Base-by-base conservation (phyloP, 2,797 vertebrate genomes). In the Aldrovandia affinis region DNA sequence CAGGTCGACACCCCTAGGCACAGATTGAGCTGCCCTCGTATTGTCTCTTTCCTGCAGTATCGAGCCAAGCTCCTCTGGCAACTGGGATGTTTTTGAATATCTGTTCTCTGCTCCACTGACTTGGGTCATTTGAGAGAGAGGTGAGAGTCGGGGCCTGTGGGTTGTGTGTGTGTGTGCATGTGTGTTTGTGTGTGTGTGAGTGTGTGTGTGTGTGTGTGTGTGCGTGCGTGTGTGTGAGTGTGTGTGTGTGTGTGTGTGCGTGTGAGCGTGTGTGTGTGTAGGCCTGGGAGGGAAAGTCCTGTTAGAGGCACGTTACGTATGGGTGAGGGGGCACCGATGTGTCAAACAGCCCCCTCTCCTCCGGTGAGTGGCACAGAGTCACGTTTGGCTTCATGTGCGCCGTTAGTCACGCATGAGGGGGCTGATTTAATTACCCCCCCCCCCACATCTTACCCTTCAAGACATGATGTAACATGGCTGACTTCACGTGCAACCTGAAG, bases 391-490 rank as follows among this genome's bases (percentile, higher is more conserved):
- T 85, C 92, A 90, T 90, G 92, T 91, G 92, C 88, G 81, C 2
- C 88, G 88, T 88, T 89, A 90, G 86, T 18, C 86, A 82, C 28
- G 91, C 92, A 91, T 90, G 88, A 90, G 86, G 86, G 36, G 89
- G 83, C 92, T 91, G 87, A 92, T 93, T 92, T 93, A 92, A 94
- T 95, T 93, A 92, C 63, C 22, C 25, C 25, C 63, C 63, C 63
- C 22, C 25, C 25, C 63, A 25, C 61, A 28, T 65, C 75, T 50
- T 78, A 36, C 28, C 70, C 70, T 78, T 28, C 42, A 70, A 28
- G 33, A 30, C 6, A 6, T 75, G 39, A 39, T 75, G 39, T 39
- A 75, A 39, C 30, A 12, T 3, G 39, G 18, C 70, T 1, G 33
- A 75, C 30, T 75, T 75, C 33, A 39, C 22, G 70, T 75, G 30